Evolutionary conservation across 2,888 invertebrate species (phyloP).

Genomic region (Amitus sp.): DNA sequence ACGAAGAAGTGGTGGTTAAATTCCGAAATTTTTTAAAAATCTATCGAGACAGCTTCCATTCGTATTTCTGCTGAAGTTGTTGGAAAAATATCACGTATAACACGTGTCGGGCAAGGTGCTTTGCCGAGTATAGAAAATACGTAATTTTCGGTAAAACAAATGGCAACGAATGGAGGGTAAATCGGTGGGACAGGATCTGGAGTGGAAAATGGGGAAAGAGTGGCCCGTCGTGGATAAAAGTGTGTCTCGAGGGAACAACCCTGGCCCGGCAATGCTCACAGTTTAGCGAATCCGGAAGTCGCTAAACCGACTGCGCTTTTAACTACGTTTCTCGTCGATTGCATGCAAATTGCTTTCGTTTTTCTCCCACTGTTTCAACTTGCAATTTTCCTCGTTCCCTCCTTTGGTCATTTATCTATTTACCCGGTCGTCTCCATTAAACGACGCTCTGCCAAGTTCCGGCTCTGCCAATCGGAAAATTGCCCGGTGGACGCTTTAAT

Average conservation of each 20-base stretch:
- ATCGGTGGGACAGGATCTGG: constrained; percentile 12
- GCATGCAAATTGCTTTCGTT: constrained; percentile 56
- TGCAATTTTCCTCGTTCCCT: constrained; percentile 20
- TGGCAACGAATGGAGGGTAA: constrained; percentile 12
- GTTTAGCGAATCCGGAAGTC: constrained; percentile 52
- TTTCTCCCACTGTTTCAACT: constrained; percentile 25
- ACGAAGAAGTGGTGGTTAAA: too few species aligned
- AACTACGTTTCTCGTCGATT: constrained; percentile 53
- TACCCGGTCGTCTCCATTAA: constrained; percentile 28
- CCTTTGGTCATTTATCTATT: constrained; percentile 33
- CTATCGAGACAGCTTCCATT: too few species aligned
- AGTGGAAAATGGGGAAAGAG: constrained; percentile 34
- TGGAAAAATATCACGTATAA: too few species aligned
- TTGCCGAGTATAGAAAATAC: too few species aligned
- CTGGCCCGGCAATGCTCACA: constrained; percentile 51
- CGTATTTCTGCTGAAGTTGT: too few species aligned
- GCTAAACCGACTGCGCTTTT: constrained; percentile 50
- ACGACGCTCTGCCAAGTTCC: constrained; percentile 27
- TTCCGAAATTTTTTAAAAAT: too few species aligned
- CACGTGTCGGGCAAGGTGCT: too few species aligned
- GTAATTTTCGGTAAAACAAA: not conserved
- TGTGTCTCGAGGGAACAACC: constrained; percentile 52
- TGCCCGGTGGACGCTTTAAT: constrained; percentile 29
- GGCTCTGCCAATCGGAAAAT: constrained; percentile 32
- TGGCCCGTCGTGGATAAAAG: constrained; percentile 44